phyloP scores from a whole-genome alignment of 2,113 vertebrate genomes.

The Argyrosomus japonicus region DNA sequence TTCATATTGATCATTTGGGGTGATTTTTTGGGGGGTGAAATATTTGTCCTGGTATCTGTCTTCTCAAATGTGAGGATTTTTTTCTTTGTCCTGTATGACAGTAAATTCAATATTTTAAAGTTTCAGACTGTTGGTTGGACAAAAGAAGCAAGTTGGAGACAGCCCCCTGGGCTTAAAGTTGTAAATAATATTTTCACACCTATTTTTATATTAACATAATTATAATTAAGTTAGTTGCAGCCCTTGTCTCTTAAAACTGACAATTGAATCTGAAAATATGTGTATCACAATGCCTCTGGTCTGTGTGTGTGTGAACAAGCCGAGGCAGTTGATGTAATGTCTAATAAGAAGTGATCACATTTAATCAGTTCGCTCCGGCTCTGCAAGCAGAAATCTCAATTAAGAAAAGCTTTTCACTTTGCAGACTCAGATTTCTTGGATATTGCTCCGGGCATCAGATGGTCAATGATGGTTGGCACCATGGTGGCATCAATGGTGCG shows the following conservation, averaged over 20 bases:
- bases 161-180: too few species aligned
- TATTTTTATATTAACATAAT: not conserved
- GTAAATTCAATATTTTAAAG: too few species aligned
- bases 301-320: not conserved
- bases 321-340: constrained; percentile 9
- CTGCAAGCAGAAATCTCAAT: constrained; percentile 39
- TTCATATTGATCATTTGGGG: too few species aligned
- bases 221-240: not conserved
- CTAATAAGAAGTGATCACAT: constrained; percentile 30
- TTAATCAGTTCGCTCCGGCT: constrained; percentile 7
- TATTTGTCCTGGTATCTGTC: too few species aligned
- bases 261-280: not conserved
- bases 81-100: not conserved
- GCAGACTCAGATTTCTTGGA: constrained; percentile 59
- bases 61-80: not conserved
- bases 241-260: not conserved
- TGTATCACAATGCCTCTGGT: not conserved
- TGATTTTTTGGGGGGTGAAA: too few species aligned
- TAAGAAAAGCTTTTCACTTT: constrained; percentile 45
- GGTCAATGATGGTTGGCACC: constrained; percentile 64
- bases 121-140: too few species aligned
- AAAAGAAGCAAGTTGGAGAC: too few species aligned
- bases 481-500: constrained; percentile 47
- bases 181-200: too few species aligned
- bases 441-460: constrained; percentile 67